These are phyloP conservation scores for Drosophila recens DNA, from an alignment of 2,888 invertebrate species.

Conservation along the genomic window DNA sequence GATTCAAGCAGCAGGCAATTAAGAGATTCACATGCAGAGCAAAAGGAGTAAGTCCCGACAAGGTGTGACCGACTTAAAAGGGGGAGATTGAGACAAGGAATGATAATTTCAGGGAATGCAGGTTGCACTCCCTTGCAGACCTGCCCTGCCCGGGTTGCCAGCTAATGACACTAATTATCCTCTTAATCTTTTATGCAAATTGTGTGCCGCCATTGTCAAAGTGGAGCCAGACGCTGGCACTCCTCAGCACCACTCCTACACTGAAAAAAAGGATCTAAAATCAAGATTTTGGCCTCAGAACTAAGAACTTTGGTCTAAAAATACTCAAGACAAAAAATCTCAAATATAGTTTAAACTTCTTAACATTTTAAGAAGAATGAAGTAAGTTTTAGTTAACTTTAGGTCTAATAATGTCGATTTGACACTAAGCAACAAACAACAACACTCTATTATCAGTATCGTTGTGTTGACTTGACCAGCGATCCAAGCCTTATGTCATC, in stretches of 20 bases:
- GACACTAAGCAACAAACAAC: too few relatives aligned
- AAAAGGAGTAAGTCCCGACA: slow-evolving; percentile 3
- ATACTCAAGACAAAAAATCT: too few relatives aligned
- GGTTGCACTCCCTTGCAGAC: slow-evolving; percentile 43
- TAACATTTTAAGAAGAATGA: too few relatives aligned
- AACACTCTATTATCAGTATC: too few relatives aligned
- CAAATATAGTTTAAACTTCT: too few relatives aligned
- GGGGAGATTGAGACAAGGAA: neutral
- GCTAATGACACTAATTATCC: slow-evolving; percentile 79
- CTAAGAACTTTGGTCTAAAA: too few relatives aligned
- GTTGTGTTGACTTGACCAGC: too few relatives aligned
- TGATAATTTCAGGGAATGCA: slow-evolving; percentile 30
- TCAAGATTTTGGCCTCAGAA: too few relatives aligned
- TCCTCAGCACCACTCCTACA: neutral
- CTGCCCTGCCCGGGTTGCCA: slow-evolving; percentile 16
- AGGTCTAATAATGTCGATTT: too few relatives aligned
- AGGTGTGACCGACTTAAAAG: slow-evolving; percentile 25
- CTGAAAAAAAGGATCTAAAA: too few relatives aligned
- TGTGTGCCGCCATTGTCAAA: slow-evolving; percentile 54
- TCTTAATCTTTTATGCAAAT: slow-evolving; percentile 78
- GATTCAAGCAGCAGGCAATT: slow-evolving; percentile 51
- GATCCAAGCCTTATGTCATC: too few relatives aligned
- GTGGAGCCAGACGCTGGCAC: slow-evolving; percentile 21
- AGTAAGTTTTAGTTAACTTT: too few relatives aligned
- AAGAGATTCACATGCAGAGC: slow-evolving; percentile 28